phyloP scores from a whole-genome alignment of 2,113 vertebrate species.

The Sorex araneus region DNA sequence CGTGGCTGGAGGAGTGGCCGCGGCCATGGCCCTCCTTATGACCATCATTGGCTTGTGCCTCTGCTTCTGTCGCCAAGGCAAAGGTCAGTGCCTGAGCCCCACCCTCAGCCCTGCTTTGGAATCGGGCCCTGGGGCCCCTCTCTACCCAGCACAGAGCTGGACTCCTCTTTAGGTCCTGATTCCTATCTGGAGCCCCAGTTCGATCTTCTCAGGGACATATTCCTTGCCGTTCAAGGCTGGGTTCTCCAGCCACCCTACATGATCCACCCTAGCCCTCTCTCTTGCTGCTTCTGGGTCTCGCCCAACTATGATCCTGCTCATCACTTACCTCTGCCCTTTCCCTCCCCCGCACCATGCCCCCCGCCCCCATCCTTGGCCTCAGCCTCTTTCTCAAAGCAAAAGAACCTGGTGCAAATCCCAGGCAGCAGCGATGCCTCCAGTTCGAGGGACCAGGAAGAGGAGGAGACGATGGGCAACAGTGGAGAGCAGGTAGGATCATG shows the following conservation, averaged over 20 bases:
- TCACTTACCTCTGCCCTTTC: background rate
- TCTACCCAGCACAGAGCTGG: background rate
- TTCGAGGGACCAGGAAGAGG: conserved; percentile 89
- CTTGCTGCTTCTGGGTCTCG: background rate
- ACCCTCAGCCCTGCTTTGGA: background rate
- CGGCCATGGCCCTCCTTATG: conserved; percentile 90
- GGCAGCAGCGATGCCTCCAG: conserved; percentile 92
- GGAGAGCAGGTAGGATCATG: conserved; percentile 61
- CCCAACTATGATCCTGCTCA: background rate
- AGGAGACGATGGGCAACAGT: conserved; percentile 89
- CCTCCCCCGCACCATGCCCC: background rate
- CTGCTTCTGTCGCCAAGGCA: conserved; percentile 89
- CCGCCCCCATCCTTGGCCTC: conserved; percentile 67
- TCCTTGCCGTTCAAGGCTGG: too few species aligned
- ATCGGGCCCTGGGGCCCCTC: background rate
- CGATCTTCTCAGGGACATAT: background rate
- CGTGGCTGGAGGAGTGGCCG: conserved; percentile 89
- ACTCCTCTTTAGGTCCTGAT: background rate
- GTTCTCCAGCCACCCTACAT: background rate
- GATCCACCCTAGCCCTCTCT: background rate
- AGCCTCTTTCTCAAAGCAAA: conserved; percentile 92
- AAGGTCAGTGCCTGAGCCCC: conserved; percentile 85
- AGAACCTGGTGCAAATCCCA: conserved; percentile 92
- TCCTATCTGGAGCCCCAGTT: background rate
- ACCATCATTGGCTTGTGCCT: conserved; percentile 90